Conservation (phyloP, 2,888 invertebrate genomes). For the Bimastos eiseni region DNA sequence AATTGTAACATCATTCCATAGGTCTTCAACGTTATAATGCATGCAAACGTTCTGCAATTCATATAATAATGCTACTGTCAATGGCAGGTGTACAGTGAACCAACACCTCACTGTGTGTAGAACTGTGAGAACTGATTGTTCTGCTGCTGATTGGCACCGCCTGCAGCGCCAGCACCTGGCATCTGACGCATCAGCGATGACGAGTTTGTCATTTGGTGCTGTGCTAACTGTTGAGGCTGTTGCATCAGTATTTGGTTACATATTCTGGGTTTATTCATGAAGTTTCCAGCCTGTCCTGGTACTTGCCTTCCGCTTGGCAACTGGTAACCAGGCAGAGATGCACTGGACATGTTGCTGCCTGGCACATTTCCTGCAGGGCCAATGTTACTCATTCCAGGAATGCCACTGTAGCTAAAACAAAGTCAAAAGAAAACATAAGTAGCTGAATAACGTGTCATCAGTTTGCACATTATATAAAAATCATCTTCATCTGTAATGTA, state of each 20-base stretch:
- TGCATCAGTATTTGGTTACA: slow-evolving; percentile 26
- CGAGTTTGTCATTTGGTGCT: slow-evolving; percentile 21
- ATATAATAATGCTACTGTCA: slow-evolving; percentile 8
- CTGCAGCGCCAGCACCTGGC: not conserved
- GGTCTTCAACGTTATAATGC: not conserved
- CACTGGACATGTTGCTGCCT: not conserved
- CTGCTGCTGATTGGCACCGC: slow-evolving; percentile 26
- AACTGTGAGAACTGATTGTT: slow-evolving; percentile 18
- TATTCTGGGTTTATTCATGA: slow-evolving; percentile 8
- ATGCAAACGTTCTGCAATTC: not conserved
- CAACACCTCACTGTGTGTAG: not conserved
- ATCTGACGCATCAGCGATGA: slow-evolving; percentile 19
- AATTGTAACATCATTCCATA: not conserved
- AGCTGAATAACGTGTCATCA: not conserved
- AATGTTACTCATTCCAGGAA: slow-evolving; percentile 21
- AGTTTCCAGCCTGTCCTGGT: not conserved
- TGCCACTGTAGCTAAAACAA: not conserved
- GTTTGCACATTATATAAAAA: too few species aligned
- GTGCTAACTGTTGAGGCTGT: slow-evolving; percentile 28
- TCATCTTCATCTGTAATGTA: too few species aligned
- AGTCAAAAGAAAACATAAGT: not conserved
- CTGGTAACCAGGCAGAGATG: not conserved
- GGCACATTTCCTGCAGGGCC: slow-evolving; percentile 17
- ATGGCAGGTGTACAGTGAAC: not conserved
- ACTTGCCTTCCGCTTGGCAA: not conserved